Evolutionary conservation across 2,888 invertebrate genomes (phyloP).

Genomic region (Netelia virgata): DNA sequence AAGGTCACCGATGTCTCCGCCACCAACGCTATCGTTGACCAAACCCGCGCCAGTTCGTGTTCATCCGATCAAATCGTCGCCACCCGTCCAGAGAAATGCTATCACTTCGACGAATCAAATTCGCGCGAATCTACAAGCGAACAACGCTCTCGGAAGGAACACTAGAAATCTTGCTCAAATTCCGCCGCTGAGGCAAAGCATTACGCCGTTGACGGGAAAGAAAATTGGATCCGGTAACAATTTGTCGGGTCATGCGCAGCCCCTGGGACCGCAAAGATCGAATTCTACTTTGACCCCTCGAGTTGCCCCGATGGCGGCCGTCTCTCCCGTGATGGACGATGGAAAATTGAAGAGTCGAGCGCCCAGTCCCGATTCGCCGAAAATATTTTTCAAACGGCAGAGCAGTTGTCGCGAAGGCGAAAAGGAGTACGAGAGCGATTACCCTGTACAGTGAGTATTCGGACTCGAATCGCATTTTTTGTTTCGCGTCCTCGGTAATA

Average conservation of each 20-base stretch:
- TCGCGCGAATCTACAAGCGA: conserved; percentile 80
- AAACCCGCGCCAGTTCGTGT: conserved; percentile 83
- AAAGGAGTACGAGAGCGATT: conserved; percentile 82
- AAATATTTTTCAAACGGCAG: conserved; percentile 81
- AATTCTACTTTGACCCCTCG: conserved; percentile 83
- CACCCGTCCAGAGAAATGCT: conserved; percentile 80
- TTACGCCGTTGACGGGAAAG: conserved; percentile 80
- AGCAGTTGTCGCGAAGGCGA: conserved; percentile 81
- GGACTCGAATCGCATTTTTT: too few species aligned
- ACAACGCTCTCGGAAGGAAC: conserved; percentile 75
- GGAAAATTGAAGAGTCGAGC: conserved; percentile 80
- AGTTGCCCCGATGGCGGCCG: conserved; percentile 83
- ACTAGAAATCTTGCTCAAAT: conserved; percentile 82
- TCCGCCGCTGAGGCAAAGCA: conserved; percentile 82
- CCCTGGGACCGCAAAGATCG: conserved; percentile 82
- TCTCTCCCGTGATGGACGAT: conserved; percentile 83
- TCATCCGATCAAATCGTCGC: conserved; percentile 82
- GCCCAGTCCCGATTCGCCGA: conserved; percentile 82
- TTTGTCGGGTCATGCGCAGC: conserved; percentile 71
- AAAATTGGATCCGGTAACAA: conserved; percentile 68
- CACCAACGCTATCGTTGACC: conserved; percentile 76
- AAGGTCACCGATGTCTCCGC: conserved; percentile 73
- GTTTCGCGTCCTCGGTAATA: too few species aligned
- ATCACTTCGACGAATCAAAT: conserved; percentile 83
- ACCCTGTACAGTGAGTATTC: conserved; percentile 82